phyloP scores from a whole-genome alignment of 1,140 invertebrate genomes.

The Heliconius himera region DNA sequence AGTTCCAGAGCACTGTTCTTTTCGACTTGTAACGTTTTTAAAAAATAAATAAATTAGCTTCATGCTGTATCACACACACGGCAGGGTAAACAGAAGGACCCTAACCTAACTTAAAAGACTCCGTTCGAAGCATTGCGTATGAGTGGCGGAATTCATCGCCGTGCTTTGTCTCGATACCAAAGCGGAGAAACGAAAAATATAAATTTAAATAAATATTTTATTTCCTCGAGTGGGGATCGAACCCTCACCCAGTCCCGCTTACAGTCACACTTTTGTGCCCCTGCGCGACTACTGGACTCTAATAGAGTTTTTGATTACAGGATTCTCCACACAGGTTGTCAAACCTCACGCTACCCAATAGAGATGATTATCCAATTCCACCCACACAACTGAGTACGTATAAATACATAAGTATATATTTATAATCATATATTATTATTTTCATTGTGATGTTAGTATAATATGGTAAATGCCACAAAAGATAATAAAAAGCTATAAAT shows the following conservation, averaged over 20 bases:
- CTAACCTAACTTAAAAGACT: no score
- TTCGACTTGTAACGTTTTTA: slow-evolving; percentile 24
- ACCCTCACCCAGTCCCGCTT: no score
- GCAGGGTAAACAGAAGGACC: no score
- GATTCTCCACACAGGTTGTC: slow-evolving; percentile 53
- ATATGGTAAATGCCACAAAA: neutral
- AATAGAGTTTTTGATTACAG: slow-evolving; percentile 48
- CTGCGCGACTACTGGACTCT: neutral
- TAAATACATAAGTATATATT: neutral
- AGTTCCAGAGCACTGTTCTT: neutral
- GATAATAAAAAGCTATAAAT: neutral
- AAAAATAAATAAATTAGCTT: no score
- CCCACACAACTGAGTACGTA: slow-evolving; percentile 56
- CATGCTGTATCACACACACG: no score
- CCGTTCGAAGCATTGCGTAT: no score
- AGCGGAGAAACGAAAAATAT: no score
- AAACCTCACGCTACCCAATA: slow-evolving; percentile 42
- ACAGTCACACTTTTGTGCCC: no score
- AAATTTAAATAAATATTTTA: no score
- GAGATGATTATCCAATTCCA: slow-evolving; percentile 56
- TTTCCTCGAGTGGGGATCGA: no score
- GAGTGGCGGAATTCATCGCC: no score
- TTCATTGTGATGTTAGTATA: neutral
- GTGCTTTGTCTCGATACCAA: no score
- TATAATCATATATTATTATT: neutral